Percentiles rank a stretch among this genome's conserved stretches.
These are phyloP conservation scores for Podotricha telesiphe DNA, from an alignment of 2,888 invertebrate species.

Conservation along the genomic window DNA sequence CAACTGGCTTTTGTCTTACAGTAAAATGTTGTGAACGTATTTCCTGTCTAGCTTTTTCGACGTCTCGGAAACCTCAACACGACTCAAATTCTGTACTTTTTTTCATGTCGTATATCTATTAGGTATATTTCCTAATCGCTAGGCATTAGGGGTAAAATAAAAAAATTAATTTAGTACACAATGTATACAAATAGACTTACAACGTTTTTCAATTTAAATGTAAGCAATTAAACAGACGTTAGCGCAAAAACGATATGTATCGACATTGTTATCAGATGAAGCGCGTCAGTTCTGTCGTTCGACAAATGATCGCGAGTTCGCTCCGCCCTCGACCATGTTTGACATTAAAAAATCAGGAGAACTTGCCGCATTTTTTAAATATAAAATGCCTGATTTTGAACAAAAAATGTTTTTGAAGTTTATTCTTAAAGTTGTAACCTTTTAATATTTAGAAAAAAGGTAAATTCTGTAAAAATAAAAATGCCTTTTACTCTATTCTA, in stretches of 20 bases:
- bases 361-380: not conserved
- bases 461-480: too few relatives aligned
- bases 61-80: not conserved
- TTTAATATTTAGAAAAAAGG: too few relatives aligned
- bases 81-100: not conserved
- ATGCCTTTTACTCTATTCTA: too few relatives aligned
- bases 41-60: slow-evolving; percentile 20
- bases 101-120: not conserved
- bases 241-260: slow-evolving; percentile 8
- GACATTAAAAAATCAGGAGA: not conserved
- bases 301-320: not conserved
- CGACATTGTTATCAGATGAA: not conserved
- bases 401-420: too few relatives aligned
- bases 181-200: not conserved
- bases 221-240: slow-evolving; percentile 14
- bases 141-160: too few relatives aligned
- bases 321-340: not conserved
- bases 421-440: too few relatives aligned
- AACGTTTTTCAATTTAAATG: slow-evolving; percentile 3
- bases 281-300: not conserved
- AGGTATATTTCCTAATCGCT: too few relatives aligned
- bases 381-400: not conserved
- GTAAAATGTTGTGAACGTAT: slow-evolving; percentile 21
- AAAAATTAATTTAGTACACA: too few relatives aligned
- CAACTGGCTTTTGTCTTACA: slow-evolving; percentile 21